Base-by-base conservation (phyloP, 1,140 invertebrate species). In the Hycleus cichorii region DNA sequence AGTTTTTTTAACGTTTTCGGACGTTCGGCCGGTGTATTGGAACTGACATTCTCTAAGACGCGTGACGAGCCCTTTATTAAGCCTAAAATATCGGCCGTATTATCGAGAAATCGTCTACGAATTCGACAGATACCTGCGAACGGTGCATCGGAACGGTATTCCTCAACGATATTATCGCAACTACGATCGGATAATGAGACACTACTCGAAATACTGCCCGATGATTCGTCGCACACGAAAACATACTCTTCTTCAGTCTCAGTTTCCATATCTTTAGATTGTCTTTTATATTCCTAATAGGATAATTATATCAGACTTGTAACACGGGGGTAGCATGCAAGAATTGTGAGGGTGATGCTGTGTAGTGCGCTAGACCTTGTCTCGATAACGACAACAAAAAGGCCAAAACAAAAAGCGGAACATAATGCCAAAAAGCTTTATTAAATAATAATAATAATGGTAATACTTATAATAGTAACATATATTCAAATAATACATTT, bases 81-180 rank as follows among this genome's bases (percentile, higher is more conserved):
- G 72, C 88, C 86, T 88, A 76, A 12, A 73, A 66, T 38, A 39
- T 25, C 43, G 55, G 45, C 45, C 39, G 42, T 27, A 24, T 47
- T 32, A 32, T 7, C 32, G 32, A 32, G 4, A 32, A 32, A 4
- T 5, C 32, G 32, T 32, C 32, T 7, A 32, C 32, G 32, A 32
- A 5, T 32, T 5, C 7, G 32, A 32, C 7, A 32, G 7, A 32
- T 78, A 91, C 89, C 90, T 75, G 90, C 89, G 78, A 91, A 94
- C 51, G 90, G 90, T 52, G 86, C 83, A 71, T 93, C 90, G 53
- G 87, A 86, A 52, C 90, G 81, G 71, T 86, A 91, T 75, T 92
- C 90, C 75, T 93, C 90, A 46, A 92, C 87, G 69, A 82, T 84
- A 73, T 90, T 88, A 68, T 89, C 87, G 47, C 87, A 83, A 71